A percentile compares a stretch with the other conserved stretches of the same genome.
phyloP scores from a whole-genome alignment of 2,113 vertebrate genomes.

The Numida meleagris region DNA sequence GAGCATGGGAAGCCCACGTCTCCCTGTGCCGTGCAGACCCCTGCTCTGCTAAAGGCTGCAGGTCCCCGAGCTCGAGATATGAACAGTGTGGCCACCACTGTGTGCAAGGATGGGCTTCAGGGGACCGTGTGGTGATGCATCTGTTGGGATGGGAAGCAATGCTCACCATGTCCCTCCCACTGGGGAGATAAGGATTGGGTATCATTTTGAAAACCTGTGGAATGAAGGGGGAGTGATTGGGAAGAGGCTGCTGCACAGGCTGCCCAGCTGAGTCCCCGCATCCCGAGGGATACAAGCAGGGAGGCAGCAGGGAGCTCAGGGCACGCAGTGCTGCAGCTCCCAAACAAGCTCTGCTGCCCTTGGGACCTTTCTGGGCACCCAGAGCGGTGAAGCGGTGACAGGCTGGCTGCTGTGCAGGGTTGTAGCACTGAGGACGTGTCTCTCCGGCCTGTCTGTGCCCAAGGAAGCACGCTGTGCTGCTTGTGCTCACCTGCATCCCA shows the following conservation, averaged over 20 bases:
- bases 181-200: neutral
- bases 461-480: neutral
- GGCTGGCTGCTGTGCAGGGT: neutral
- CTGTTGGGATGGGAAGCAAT: neutral
- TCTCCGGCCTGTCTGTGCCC: fast-evolving
- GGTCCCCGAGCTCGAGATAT: neutral
- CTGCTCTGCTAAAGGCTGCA: neutral
- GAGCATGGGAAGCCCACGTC: neutral
- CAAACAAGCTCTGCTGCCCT: neutral
- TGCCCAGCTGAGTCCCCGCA: neutral
- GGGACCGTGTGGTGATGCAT: neutral
- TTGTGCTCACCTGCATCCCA: slow-evolving; percentile 94
- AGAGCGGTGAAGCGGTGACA: neutral
- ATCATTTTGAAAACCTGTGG: neutral
- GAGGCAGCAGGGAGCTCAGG: neutral
- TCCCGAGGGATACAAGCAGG: neutral
- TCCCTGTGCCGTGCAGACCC: neutral
- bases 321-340: neutral
- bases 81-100: fast-evolving
- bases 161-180: neutral
- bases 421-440: neutral
- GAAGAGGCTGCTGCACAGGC: neutral
- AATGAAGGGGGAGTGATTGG: neutral
- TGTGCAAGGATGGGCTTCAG: neutral
- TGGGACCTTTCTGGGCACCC: fast-evolving